Evolutionary conservation across 2,888 invertebrate species (phyloP), one percentile per base, ranked within the genome.

Genomic region (Noctuana brunneofusca): DNA sequence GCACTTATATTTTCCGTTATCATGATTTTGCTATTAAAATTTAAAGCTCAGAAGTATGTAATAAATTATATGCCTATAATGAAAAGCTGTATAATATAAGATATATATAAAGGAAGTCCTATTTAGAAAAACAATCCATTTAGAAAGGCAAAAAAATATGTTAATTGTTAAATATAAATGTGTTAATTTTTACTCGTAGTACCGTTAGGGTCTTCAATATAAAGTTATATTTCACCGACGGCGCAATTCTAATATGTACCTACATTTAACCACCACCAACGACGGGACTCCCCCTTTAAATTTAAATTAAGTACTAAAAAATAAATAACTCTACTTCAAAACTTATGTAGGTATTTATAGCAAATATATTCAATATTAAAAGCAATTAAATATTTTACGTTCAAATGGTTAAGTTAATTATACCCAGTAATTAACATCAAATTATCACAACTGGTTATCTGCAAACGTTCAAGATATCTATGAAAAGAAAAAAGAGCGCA

Each of bases 1-100:
- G 76, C 75, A 66, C 63, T 64, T 65, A 64, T 70, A 67, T 75
- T 69, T 73, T 74, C 69, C 71, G 70, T 70, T 69, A 74, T 77
- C 76, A 76, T 82, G 78, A 79, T 75, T 77, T 66, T 65, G 73
- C 75, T 75, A 75, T 77, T 75, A 53, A 53, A 53, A 54, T 24
- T 54, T 54, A 38, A 54, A 20, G 24, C 35, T 54, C n/a, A 43
- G 41, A 43, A 16, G 48, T 16, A 48, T 48, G 43, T 43, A 71
- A 24, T 50, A 50, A 24, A 48, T 48, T 38, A 43, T 49, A 27
- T 22, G 48, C 22, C 14, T 49, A 1, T 49, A 27, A 49, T 24
- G 22, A 49, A 27, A 24, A 22, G 24, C 20, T 24, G 27, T 24
- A 24, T 0, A 24, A 22, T 20, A 48, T 20, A 11, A 43, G 9